A percentile compares a stretch with the other conserved stretches of the same genome.
Evolutionary conservation across 2,113 vertebrate genomes (phyloP).

Genomic region (Crocuta crocuta): DNA sequence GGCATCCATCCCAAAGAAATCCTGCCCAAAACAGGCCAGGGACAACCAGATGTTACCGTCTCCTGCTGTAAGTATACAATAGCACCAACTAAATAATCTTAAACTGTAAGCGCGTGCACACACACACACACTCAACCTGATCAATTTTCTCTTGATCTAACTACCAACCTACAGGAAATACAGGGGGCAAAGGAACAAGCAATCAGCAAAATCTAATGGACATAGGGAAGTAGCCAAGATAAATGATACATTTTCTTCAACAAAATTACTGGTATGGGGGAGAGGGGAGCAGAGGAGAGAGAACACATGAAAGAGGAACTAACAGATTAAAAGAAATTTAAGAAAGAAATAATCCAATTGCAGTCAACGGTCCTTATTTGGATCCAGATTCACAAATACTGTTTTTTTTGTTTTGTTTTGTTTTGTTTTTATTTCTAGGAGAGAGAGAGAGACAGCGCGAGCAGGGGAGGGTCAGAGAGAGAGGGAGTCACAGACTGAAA

Average conservation of each 20-base stretch:
- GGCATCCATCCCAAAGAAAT: not conserved
- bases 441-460: too few relatives aligned
- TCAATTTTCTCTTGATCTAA: not conserved
- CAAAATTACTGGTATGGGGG: not conserved
- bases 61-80: not conserved
- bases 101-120: not conserved
- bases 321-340: not conserved
- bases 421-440: too few relatives aligned
- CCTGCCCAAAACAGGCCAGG: not conserved
- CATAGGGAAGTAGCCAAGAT: not conserved
- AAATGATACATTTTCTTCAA: not conserved
- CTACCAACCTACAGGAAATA: not conserved
- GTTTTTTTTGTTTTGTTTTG: not conserved
- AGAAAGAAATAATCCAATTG: not conserved
- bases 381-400: not conserved
- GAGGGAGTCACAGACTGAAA: too few relatives aligned
- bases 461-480: too few relatives aligned
- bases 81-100: not conserved
- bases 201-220: not conserved
- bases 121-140: not conserved
- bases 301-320: not conserved
- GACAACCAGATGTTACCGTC: not conserved
- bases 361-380: not conserved
- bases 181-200: not conserved
- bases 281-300: not conserved